phyloP scores from a whole-genome alignment of 1,140 invertebrate genomes.

The Hormaphis cornu region DNA sequence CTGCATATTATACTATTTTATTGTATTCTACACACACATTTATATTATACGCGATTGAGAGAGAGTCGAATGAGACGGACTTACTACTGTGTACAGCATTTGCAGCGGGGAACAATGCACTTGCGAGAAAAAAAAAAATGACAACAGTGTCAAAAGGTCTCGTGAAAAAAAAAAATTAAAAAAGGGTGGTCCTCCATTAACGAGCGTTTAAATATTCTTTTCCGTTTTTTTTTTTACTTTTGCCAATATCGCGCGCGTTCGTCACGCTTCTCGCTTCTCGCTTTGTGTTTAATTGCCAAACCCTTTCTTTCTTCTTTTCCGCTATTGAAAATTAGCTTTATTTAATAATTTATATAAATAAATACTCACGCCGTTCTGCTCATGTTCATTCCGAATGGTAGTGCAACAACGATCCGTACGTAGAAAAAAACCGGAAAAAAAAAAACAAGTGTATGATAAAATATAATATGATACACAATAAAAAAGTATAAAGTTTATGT shows the following conservation, averaged over 20 bases:
- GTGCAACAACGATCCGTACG: not conserved
- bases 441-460: not conserved
- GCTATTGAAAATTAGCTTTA: slow-evolving; percentile 16
- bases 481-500: no score
- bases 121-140: not conserved
- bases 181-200: not conserved
- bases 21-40: no score
- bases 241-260: slow-evolving; percentile 23
- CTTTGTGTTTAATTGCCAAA: slow-evolving; percentile 8
- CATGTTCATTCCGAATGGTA: slow-evolving; percentile 1
- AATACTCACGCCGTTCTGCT: slow-evolving; percentile 22
- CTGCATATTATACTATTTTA: no score
- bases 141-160: slow-evolving; percentile 17
- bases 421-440: slow-evolving; percentile 1
- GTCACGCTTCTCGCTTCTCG: slow-evolving; percentile 11
- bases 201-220: slow-evolving; percentile 2
- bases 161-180: not conserved
- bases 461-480: no score
- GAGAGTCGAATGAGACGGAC: not conserved
- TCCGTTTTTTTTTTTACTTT: not conserved
- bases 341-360: no score
- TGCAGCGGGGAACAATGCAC: no score
- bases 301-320: not conserved
- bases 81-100: no score
- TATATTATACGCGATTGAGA: not conserved